A percentile compares a stretch with the other conserved stretches of the same genome.
Conservation (phyloP, 2,113 vertebrate species). For the Salvelinus fontinalis region DNA sequence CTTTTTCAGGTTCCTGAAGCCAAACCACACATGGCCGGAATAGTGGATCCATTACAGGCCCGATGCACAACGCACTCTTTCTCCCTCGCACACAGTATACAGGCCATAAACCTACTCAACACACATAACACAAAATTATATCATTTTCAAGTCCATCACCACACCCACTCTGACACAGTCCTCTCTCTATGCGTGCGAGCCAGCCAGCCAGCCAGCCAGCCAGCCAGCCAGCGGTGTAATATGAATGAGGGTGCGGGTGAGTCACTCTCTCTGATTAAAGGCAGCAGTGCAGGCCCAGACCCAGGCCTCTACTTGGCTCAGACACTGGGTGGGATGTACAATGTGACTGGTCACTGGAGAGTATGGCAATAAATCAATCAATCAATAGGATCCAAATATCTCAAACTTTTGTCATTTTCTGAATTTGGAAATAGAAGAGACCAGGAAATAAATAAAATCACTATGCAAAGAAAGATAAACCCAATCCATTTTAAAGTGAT, state of each 20-base stretch:
- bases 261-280: constrained; percentile 44
- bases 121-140: too few species aligned
- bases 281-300: constrained; percentile 17
- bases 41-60: background rate
- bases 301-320: background rate
- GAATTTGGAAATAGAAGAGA: constrained; percentile 9
- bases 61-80: background rate
- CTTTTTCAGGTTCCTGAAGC: background rate
- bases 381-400: background rate
- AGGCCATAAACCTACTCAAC: too few species aligned
- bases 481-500: constrained; percentile 7
- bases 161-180: constrained; percentile 1
- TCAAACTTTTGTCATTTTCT: background rate
- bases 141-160: background rate
- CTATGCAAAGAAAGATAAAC: background rate
- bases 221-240: constrained; percentile 21
- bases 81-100: background rate
- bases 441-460: background rate
- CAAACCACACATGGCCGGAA: background rate
- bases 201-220: background rate
- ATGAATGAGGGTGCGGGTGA: constrained; percentile 30
- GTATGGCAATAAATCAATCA: constrained; percentile 15
- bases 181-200: background rate
- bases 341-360: background rate
- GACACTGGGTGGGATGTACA: background rate